Conservation (phyloP, 2,888 invertebrate genomes). For the Ophion ellenae region DNA sequence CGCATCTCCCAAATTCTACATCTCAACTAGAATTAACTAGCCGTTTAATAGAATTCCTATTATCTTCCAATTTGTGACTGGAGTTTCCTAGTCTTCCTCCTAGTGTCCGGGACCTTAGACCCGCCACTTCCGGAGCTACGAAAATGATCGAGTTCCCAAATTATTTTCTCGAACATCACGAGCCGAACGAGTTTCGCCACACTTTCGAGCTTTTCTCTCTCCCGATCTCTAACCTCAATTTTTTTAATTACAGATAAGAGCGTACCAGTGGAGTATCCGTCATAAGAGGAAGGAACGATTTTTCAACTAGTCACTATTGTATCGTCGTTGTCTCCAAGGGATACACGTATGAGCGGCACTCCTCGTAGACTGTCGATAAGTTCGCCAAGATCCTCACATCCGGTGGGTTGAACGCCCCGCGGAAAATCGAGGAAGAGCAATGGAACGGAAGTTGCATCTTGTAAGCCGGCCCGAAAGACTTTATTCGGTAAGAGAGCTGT, state of each 20-base stretch:
- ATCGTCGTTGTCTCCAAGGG: background rate
- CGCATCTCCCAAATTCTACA: no score
- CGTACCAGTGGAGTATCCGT: constrained; percentile 1
- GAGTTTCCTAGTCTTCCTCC: no score
- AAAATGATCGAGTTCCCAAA: background rate
- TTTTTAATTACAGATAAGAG: constrained; percentile 43
- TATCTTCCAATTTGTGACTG: no score
- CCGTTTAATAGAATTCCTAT: no score
- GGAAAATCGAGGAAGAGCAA: constrained; percentile 47
- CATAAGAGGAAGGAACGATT: constrained; percentile 35
- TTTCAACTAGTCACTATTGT: constrained; percentile 45
- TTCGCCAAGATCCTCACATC: constrained; percentile 23
- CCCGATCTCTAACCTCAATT: background rate
- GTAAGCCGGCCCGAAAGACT: constrained; percentile 61
- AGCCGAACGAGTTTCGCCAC: background rate
- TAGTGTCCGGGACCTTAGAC: no score
- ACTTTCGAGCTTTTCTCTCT: background rate
- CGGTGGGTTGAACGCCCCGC: constrained; percentile 48
- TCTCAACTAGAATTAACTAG: no score
- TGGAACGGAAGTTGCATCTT: constrained; percentile 64
- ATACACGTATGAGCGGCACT: constrained; percentile 11
- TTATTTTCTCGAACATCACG: background rate
- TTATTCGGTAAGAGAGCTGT: constrained; percentile 61
- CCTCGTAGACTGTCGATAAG: constrained; percentile 17
- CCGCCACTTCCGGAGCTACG: no score